Percentiles rank a stretch among this genome's conserved stretches.
Evolutionary conservation across 2,797 vertebrate genomes (phyloP).

Genomic region (Percopsis omiscomaycus): DNA sequence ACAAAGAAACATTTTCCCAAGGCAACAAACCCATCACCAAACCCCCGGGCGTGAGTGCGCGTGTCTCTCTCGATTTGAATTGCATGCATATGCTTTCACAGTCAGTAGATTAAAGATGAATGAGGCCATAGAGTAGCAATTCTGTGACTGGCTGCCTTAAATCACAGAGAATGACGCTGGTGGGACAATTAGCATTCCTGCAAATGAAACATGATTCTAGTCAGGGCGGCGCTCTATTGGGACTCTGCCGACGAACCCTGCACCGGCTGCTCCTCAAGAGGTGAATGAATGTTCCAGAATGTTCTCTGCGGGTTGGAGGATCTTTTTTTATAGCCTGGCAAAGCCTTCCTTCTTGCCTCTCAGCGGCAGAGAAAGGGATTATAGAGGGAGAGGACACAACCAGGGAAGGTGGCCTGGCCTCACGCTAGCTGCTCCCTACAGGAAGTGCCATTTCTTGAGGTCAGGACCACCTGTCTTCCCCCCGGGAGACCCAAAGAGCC

Average conservation of each 20-base stretch:
- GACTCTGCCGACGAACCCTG: background rate
- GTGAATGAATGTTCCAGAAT: conserved; percentile 2
- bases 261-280: background rate
- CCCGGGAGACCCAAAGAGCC: conserved; percentile 51
- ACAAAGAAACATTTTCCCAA: conserved; percentile 17
- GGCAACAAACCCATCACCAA: conserved; percentile 3
- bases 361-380: conserved; percentile 35
- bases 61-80: conserved; percentile 10
- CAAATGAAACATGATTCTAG: background rate
- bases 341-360: conserved; percentile 16
- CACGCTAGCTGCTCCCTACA: conserved; percentile 55
- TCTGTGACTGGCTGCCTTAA: conserved; percentile 4
- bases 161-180: background rate
- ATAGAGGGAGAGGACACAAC: conserved; percentile 26
- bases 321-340: background rate
- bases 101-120: background rate
- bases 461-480: conserved; percentile 69
- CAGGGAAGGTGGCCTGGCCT: conserved; percentile 42
- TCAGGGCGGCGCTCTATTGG: background rate
- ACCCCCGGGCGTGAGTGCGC: conserved; percentile 20
- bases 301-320: background rate
- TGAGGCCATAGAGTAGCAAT: conserved; percentile 3
- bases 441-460: conserved; percentile 54
- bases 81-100: background rate
- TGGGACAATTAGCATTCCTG: background rate